Evolutionary conservation across 1,140 invertebrate genomes (phyloP).

Genomic region (Mylabris phalerata): DNA sequence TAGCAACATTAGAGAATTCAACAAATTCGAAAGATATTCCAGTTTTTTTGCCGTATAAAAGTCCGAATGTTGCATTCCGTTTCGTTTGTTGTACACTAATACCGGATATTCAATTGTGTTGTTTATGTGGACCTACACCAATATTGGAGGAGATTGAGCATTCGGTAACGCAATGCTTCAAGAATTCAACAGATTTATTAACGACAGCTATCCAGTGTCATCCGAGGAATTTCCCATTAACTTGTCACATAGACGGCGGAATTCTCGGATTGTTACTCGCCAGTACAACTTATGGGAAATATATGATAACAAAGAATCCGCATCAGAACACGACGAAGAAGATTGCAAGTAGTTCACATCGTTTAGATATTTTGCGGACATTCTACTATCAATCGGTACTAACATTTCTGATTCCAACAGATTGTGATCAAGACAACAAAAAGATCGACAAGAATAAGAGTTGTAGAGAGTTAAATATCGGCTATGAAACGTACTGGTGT

Average conservation of each 20-base stretch:
- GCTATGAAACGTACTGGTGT: conserved; percentile 70
- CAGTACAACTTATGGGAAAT: conserved; percentile 58
- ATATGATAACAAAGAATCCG: conserved; percentile 58
- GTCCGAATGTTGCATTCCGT: conserved; percentile 75
- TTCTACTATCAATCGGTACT: conserved; percentile 61
- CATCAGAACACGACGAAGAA: conserved; percentile 46
- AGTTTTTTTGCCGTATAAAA: conserved; percentile 74
- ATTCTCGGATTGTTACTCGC: conserved; percentile 64
- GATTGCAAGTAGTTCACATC: conserved; percentile 49
- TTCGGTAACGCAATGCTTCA: conserved; percentile 66
- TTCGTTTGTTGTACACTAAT: conserved; percentile 67
- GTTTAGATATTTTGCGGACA: conserved; percentile 61
- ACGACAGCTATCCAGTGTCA: conserved; percentile 53
- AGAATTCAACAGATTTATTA: conserved; percentile 59
- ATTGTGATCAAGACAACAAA: conserved; percentile 21
- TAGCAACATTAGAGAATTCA: conserved; percentile 56
- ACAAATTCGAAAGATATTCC: conserved; percentile 67
- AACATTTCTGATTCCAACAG: conserved; percentile 37
- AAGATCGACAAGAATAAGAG: conserved; percentile 19
- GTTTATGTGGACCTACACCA: conserved; percentile 72
- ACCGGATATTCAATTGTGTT: conserved; percentile 65
- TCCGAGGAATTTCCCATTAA: conserved; percentile 57
- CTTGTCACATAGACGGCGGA: conserved; percentile 53
- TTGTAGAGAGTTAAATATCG: conserved; percentile 31
- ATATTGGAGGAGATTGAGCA: conserved; percentile 64